Evolutionary conservation across 1,140 invertebrate species (phyloP).

Genomic region (Bombus impatiens): DNA sequence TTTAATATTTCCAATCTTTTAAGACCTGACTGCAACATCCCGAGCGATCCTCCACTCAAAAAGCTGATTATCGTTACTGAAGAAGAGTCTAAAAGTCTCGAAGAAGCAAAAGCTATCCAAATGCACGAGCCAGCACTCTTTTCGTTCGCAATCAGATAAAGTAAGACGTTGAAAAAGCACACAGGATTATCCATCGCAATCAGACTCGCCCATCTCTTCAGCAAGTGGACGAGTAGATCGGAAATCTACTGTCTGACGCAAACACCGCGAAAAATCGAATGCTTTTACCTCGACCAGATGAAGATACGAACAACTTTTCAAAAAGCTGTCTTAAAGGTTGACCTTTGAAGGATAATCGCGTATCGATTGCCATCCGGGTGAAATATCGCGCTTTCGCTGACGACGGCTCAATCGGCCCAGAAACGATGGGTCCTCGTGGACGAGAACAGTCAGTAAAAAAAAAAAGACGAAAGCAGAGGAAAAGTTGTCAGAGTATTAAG

Average conservation of each 20-base stretch:
- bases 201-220: conserved; percentile 39
- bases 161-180: conserved; percentile 17
- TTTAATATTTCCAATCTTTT: no score
- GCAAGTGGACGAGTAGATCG: conserved; percentile 34
- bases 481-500: conserved; percentile 34
- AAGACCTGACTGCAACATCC: no score
- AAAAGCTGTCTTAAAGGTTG: conserved; percentile 41
- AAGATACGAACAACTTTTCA: conserved; percentile 52
- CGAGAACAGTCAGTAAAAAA: background rate
- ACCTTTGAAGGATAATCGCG: conserved; percentile 70
- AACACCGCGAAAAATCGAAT: conserved; percentile 68
- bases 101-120: background rate
- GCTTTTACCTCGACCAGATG: conserved; percentile 15
- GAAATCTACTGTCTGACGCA: conserved; percentile 34
- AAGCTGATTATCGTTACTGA: background rate
- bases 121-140: background rate
- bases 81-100: conserved; percentile 13
- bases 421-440: conserved; percentile 63
- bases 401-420: conserved; percentile 77
- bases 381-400: conserved; percentile 78
- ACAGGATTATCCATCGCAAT: conserved; percentile 44
- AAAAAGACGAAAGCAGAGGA: conserved; percentile 15
- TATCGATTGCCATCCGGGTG: conserved; percentile 78
- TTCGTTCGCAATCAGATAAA: conserved; percentile 25
- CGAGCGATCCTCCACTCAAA: background rate